Evolutionary conservation across 2,797 vertebrate genomes (phyloP).

Genomic region (Acipenser transmontanus): DNA sequence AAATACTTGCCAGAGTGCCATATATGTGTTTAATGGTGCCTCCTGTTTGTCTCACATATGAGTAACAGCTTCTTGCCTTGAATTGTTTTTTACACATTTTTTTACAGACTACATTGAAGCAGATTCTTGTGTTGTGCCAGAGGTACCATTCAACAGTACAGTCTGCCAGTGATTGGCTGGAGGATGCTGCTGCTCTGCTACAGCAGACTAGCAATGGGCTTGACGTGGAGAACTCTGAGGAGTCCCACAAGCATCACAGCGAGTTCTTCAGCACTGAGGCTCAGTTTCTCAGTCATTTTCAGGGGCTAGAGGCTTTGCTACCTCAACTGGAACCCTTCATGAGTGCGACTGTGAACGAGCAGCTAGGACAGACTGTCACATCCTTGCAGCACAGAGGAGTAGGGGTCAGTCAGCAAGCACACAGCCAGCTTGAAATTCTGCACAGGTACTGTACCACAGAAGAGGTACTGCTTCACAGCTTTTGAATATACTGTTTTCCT

Average conservation of each 20-base stretch:
- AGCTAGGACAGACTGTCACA: constrained; percentile 65
- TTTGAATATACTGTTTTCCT: background rate
- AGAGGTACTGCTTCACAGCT: background rate
- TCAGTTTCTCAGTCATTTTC: constrained; percentile 69
- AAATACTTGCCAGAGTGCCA: too few relatives aligned
- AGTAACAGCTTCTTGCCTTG: too few relatives aligned
- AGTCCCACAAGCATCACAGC: constrained; percentile 71
- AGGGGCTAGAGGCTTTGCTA: constrained; percentile 68
- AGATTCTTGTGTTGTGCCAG: constrained; percentile 75
- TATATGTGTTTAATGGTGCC: too few relatives aligned
- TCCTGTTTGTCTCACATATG: too few relatives aligned
- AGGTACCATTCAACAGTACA: constrained; percentile 84
- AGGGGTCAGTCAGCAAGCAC: constrained; percentile 67
- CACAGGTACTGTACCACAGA: constrained; percentile 39
- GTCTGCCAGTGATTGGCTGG: constrained; percentile 83
- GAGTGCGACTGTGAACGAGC: constrained; percentile 65
- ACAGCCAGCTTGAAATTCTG: constrained; percentile 64
- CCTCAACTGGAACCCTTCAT: constrained; percentile 72
- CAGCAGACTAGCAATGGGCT: constrained; percentile 78
- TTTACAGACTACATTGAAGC: constrained; percentile 73
- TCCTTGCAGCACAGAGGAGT: constrained; percentile 69
- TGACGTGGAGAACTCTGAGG: constrained; percentile 86
- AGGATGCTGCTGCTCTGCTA: constrained; percentile 84
- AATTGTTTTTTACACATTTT: background rate
- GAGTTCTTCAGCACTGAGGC: constrained; percentile 83